phyloP scores from a whole-genome alignment of 2,888 invertebrate species.

The Drosophila silvestris region DNA sequence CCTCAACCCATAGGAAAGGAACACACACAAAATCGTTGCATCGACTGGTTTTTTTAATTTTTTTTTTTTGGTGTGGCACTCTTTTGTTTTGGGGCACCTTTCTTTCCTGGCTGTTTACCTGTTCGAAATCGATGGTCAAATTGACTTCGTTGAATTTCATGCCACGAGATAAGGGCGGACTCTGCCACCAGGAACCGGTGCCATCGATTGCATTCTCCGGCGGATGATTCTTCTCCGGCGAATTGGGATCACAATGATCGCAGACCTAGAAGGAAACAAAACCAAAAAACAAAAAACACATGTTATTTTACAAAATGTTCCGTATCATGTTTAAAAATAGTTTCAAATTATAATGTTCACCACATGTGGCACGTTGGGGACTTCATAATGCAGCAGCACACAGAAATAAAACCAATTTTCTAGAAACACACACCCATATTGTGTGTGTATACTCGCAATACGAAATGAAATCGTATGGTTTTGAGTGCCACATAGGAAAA shows the following conservation, averaged over 20 bases:
- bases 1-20: conserved; percentile 47
- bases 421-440: conserved; percentile 12
- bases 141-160: conserved; percentile 99
- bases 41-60: conserved; percentile 36
- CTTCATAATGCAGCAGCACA: conserved; percentile 13
- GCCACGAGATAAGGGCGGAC: conserved; percentile 98
- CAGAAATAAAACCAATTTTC: conserved; percentile 9
- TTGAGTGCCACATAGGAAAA: background rate
- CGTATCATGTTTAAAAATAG: conserved; percentile 52
- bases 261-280: conserved; percentile 90
- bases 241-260: conserved; percentile 93
- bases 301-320: conserved; percentile 40
- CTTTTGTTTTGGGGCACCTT: conserved; percentile 48
- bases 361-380: conserved; percentile 56
- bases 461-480: background rate
- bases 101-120: conserved; percentile 88
- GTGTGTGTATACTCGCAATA: conserved; percentile 35
- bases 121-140: conserved; percentile 97
- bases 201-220: conserved; percentile 97
- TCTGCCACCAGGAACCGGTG: conserved; percentile 99
- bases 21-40: conserved; percentile 53
- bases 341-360: conserved; percentile 42
- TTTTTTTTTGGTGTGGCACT: conserved; percentile 3
- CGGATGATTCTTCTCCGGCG: conserved; percentile 92
- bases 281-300: conserved; percentile 42